A percentile compares a stretch with the other conserved stretches of the same genome.
Conservation (phyloP, 2,797 vertebrate species). For the Coreius guichenoti region DNA sequence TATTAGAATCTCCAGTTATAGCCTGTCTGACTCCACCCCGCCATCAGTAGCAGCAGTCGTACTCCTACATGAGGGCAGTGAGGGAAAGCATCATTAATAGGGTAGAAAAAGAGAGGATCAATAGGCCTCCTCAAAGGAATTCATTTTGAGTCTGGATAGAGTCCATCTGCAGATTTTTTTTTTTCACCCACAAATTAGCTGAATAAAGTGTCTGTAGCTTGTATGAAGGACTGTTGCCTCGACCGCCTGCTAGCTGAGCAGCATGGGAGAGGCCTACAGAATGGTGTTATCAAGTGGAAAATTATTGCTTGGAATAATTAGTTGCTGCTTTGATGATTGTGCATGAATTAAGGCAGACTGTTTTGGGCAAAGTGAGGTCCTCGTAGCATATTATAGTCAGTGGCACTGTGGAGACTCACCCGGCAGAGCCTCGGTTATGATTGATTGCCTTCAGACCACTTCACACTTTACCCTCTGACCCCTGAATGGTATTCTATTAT, state of each 20-base stretch:
- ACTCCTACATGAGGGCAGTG: constrained; percentile 50
- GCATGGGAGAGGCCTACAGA: constrained; percentile 78
- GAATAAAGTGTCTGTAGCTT: constrained; percentile 69
- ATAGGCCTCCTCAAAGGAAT: constrained; percentile 78
- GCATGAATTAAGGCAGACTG: constrained; percentile 16
- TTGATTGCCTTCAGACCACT: constrained; percentile 29
- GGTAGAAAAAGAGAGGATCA: constrained; percentile 56
- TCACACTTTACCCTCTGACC: constrained; percentile 29
- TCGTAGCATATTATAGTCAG: neutral
- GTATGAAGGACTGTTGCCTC: constrained; percentile 68
- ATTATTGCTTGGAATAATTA: constrained; percentile 79
- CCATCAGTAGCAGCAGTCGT: constrained; percentile 23
- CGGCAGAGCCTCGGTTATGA: neutral
- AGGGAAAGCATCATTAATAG: constrained; percentile 66
- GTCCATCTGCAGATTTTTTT: constrained; percentile 80
- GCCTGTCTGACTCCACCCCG: constrained; percentile 54
- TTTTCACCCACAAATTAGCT: constrained; percentile 66
- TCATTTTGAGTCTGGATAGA: constrained; percentile 83
- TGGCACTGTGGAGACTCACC: neutral
- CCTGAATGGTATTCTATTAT: constrained; percentile 28
- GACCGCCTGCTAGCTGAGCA: constrained; percentile 65
- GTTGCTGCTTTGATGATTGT: constrained; percentile 30
- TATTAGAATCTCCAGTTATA: constrained; percentile 53
- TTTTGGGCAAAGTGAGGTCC: neutral
- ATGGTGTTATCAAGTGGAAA: constrained; percentile 74